Evolutionary conservation across 1,140 invertebrate species (phyloP).

Genomic region (Lordiphosa clarofinis): DNA sequence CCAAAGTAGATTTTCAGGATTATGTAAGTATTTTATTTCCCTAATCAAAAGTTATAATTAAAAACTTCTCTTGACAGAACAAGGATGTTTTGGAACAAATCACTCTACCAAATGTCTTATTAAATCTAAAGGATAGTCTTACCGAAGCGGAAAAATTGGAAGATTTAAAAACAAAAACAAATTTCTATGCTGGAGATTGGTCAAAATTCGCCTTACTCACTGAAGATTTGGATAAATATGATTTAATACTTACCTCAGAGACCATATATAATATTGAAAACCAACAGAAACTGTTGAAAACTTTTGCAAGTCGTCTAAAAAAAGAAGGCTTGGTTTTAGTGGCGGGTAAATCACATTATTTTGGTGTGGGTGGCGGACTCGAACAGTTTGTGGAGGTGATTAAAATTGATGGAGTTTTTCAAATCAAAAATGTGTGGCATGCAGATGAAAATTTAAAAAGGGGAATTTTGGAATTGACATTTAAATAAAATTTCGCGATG

Average conservation of each 20-base stretch:
- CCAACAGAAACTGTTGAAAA: conserved; percentile 86
- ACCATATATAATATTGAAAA: conserved; percentile 93
- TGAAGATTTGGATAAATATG: conserved; percentile 83
- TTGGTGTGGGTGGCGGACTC: conserved; percentile 92
- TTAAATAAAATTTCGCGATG: conserved; percentile 31
- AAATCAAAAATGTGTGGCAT: conserved; percentile 82
- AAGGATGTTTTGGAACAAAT: conserved; percentile 70
- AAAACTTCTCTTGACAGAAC: conserved; percentile 38
- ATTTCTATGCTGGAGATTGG: conserved; percentile 93
- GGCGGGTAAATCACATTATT: conserved; percentile 93
- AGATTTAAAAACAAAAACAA: conserved; percentile 77
- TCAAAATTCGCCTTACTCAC: conserved; percentile 82
- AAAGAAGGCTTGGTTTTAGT: conserved; percentile 84
- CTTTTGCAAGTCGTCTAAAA: conserved; percentile 86
- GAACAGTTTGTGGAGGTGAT: conserved; percentile 86
- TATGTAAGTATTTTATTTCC: conserved; percentile 85
- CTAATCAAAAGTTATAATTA: conserved; percentile 4
- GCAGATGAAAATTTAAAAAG: conserved; percentile 82
- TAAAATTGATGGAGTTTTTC: conserved; percentile 81
- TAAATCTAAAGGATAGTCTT: conserved; percentile 84
- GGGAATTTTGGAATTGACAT: conserved; percentile 82
- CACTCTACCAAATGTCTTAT: conserved; percentile 89
- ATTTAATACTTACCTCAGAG: conserved; percentile 92
- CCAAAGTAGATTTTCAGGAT: conserved; percentile 92
- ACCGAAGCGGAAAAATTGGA: conserved; percentile 74